These are phyloP conservation scores for Drosophila incognita DNA, from an alignment of 2,888 invertebrate species.

Conservation along the genomic window DNA sequence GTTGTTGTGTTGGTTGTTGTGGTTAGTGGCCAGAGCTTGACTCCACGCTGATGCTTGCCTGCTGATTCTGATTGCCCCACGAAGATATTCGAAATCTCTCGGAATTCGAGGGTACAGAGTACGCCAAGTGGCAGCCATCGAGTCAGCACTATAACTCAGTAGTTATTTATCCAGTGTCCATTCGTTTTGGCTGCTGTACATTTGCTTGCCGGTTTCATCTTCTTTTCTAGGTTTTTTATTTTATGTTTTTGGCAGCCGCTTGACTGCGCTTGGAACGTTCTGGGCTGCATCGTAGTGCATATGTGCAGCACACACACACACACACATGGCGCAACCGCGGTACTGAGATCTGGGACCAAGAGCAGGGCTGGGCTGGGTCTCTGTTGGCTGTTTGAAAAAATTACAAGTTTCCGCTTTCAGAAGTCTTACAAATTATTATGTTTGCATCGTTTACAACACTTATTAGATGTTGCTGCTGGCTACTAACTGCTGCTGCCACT, in stretches of 20 bases:
- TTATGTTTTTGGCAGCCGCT: slow-evolving; percentile 74
- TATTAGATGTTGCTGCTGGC: slow-evolving; percentile 63
- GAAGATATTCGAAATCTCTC: slow-evolving; percentile 75
- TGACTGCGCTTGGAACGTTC: slow-evolving; percentile 58
- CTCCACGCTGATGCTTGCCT: slow-evolving; percentile 39
- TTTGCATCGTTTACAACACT: slow-evolving; percentile 80
- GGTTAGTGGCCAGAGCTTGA: slow-evolving; percentile 16
- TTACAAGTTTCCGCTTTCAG: slow-evolving; percentile 82
- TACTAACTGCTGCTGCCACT: slow-evolving; percentile 12
- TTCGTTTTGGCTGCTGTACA: slow-evolving; percentile 68
- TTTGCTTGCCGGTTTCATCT: slow-evolving; percentile 51
- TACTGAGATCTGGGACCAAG: neutral
- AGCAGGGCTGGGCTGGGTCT: slow-evolving; percentile 18
- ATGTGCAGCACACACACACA: slow-evolving; percentile 27
- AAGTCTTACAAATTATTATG: slow-evolving; percentile 80
- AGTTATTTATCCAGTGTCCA: slow-evolving; percentile 78
- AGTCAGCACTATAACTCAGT: slow-evolving; percentile 68
- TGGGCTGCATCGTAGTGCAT: slow-evolving; percentile 72
- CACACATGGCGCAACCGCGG: slow-evolving; percentile 3
- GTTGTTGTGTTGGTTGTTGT: slow-evolving; percentile 28
- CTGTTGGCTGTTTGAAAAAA: slow-evolving; percentile 70
- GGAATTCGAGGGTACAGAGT: slow-evolving; percentile 31
- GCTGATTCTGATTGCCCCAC: slow-evolving; percentile 73
- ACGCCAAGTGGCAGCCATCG: slow-evolving; percentile 48
- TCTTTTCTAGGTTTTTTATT: slow-evolving; percentile 28